Percentiles rank a stretch among this genome's conserved stretches.
Evolutionary conservation across 2,113 vertebrate genomes (phyloP).

Genomic region (Marcusenius ussheri): DNA sequence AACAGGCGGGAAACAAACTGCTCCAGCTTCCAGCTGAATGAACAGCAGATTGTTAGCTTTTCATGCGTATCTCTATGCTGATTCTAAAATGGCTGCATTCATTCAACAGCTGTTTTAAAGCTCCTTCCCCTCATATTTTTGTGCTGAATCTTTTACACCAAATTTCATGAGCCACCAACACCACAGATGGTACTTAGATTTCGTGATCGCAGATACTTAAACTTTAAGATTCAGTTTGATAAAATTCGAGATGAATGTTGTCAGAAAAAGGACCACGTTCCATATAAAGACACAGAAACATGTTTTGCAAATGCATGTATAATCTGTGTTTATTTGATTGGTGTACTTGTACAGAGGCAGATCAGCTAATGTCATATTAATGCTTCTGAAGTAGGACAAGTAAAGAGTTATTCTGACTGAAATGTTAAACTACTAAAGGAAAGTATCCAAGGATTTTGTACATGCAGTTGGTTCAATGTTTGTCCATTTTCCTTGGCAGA

Average conservation of each 20-base stretch:
- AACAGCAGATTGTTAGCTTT: not conserved
- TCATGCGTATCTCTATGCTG: not conserved
- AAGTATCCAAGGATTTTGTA: not conserved
- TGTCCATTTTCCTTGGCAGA: not conserved
- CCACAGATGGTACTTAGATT: not conserved
- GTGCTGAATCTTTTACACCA: not conserved
- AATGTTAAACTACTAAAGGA: not conserved
- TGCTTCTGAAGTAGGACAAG: not conserved
- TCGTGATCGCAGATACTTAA: not conserved
- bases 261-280: not conserved
- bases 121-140: not conserved
- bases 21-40: not conserved
- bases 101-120: not conserved
- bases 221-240: not conserved
- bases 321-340: not conserved
- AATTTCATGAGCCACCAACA: not conserved
- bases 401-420: not conserved
- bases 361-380: not conserved
- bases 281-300: not conserved
- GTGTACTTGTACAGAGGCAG: not conserved
- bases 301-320: not conserved
- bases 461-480: not conserved
- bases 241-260: not conserved
- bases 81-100: not conserved
- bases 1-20: not conserved